A percentile compares a stretch with the other conserved stretches of the same genome.
These are phyloP conservation scores for Catocala sponsa DNA, from an alignment of 2,888 invertebrate species.

Conservation along the genomic window DNA sequence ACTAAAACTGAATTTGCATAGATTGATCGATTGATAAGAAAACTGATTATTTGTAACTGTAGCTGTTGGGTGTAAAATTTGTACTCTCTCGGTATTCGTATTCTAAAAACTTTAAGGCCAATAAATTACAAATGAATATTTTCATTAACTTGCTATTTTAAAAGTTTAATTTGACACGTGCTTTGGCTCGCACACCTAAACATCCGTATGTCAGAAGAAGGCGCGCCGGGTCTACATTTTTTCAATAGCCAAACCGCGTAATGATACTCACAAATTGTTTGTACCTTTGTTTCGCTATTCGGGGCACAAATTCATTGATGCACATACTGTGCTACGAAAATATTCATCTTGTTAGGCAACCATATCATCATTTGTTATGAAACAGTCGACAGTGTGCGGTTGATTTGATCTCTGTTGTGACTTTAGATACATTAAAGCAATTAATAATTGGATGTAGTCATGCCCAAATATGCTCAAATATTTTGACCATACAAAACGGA, in stretches of 20 bases:
- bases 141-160: too few relatives aligned
- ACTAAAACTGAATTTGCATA: too few relatives aligned
- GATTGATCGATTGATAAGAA: too few relatives aligned
- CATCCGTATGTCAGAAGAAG: slow-evolving; percentile 46
- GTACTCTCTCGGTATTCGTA: too few relatives aligned
- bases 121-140: too few relatives aligned
- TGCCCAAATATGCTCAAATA: not conserved
- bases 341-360: slow-evolving; percentile 80
- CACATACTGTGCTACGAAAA: slow-evolving; percentile 62
- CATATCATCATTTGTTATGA: slow-evolving; percentile 75
- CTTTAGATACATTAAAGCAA: slow-evolving; percentile 25
- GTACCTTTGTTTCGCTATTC: slow-evolving; percentile 76
- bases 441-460: slow-evolving; percentile 25
- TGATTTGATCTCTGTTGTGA: slow-evolving; percentile 50
- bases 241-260: slow-evolving; percentile 67
- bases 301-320: slow-evolving; percentile 71
- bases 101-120: too few relatives aligned
- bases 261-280: slow-evolving; percentile 77
- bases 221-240: slow-evolving; percentile 44
- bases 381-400: slow-evolving; percentile 44
- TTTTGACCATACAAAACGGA: too few relatives aligned
- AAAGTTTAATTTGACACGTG: slow-evolving; percentile 38
- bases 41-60: too few relatives aligned
- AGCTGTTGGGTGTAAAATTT: too few relatives aligned
- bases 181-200: slow-evolving; percentile 21